These are phyloP conservation scores for Ibycter americanus DNA, from an alignment of 2,797 vertebrate species.

Conservation along the genomic window DNA sequence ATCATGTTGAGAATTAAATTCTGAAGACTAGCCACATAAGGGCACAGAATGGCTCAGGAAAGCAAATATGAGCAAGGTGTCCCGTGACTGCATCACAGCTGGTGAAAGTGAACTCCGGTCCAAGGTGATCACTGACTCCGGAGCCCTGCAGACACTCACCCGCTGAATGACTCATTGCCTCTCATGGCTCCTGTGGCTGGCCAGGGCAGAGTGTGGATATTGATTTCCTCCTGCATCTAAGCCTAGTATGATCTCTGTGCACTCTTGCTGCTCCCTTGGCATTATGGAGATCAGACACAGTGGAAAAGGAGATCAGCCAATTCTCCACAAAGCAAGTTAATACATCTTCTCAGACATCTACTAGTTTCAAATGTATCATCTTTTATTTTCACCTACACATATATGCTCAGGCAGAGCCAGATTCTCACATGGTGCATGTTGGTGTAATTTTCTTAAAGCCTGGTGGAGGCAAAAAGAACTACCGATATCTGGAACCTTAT, in stretches of 20 bases:
- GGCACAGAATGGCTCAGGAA: background rate
- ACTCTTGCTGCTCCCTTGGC: background rate
- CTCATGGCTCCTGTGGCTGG: rapidly evolving
- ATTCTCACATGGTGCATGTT: rapidly evolving
- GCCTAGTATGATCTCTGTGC: background rate
- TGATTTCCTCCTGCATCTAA: background rate
- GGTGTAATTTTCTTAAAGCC: background rate
- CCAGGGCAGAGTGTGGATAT: background rate
- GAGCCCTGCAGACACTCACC: background rate
- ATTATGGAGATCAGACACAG: rapidly evolving
- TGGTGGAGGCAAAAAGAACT: background rate
- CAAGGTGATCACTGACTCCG: background rate
- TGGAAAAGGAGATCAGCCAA: background rate
- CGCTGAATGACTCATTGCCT: rapidly evolving
- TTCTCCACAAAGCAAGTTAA: background rate
- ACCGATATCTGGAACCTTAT: background rate
- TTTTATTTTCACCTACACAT: background rate
- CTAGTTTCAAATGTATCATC: background rate
- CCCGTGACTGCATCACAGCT: background rate
- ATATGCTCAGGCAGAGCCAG: background rate
- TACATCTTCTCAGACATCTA: background rate
- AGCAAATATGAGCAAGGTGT: background rate
- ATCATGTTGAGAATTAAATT: background rate
- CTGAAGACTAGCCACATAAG: background rate
- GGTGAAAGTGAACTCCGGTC: background rate